Evolutionary conservation across 2,113 vertebrate species (phyloP), one percentile per base, ranked within the genome.

Genomic region (Vicugna pacos): DNA sequence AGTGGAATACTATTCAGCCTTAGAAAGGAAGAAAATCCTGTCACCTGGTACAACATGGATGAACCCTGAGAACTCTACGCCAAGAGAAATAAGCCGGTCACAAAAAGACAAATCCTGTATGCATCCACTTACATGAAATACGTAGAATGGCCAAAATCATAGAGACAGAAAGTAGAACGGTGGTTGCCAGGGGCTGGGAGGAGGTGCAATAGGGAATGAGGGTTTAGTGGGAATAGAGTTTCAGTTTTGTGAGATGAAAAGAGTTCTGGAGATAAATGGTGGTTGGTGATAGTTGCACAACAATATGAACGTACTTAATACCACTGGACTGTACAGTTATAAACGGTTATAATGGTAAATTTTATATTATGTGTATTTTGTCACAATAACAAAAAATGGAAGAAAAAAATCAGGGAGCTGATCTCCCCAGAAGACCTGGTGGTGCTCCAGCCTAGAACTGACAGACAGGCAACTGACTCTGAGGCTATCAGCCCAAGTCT

Each of bases 1-100:
- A 90, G 60, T 1, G 32, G 17, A 95, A 8, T 80, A 80, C 28
- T 64, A 96, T 6, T 87, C 75, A 83, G 8, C 80, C 93, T 92
- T 96, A 35, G 64, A 92, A 82, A 72, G 28, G 35, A 94, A 70
- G 50, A 86, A 93, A 93, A 93, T 72, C 32, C 26, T 8, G 15
- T 38, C 60, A 76, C 42, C 79, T 58, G 32, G 58, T 48, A 94
- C 28, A 38, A 85, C 46, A 84, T 69, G 50, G 52, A 94, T 73
- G 60, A 96, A 87, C 32, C 77, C 28, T 70, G 58, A 96, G 42
- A 28, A 69, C 58, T 75, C 64, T 65, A 84, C 9, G 46, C 24
- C 84, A 85, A 84, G 67, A 82, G 35, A 97, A 89, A 92, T 19
- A 80, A 73, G 76, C 6, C 48, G 82, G 73, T 11, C 38, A 79